These are phyloP conservation scores for Eulemur coronatus DNA, from an alignment of 2,797 vertebrate species.

Conservation along the genomic window DNA sequence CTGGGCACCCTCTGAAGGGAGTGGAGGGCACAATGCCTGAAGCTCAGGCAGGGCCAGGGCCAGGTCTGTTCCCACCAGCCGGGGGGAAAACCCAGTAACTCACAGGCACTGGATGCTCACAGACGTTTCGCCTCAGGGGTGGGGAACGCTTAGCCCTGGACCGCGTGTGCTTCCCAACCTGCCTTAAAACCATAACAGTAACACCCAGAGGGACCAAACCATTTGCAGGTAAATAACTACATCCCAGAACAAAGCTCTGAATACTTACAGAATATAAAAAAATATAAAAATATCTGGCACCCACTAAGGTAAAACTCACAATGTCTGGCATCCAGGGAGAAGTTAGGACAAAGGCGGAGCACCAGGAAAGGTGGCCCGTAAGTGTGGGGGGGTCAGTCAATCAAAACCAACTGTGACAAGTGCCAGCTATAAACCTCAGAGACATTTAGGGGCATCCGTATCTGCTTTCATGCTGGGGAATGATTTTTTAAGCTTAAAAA, in stretches of 20 bases:
- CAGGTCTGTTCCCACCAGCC: not conserved
- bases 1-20: not conserved
- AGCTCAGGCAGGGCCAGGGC: not conserved
- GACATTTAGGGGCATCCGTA: rapidly evolving
- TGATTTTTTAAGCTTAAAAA: not conserved
- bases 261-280: not conserved
- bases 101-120: not conserved
- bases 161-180: not conserved
- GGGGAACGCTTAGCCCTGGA: not conserved
- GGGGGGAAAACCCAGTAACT: not conserved
- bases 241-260: not conserved
- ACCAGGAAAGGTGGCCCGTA: not conserved
- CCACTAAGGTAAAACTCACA: not conserved
- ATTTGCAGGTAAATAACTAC: not conserved
- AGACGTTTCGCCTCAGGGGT: not conserved
- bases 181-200: not conserved
- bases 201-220: not conserved
- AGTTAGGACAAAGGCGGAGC: not conserved
- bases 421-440: not conserved
- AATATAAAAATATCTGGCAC: not conserved
- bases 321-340: not conserved
- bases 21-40: rapidly evolving
- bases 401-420: not conserved
- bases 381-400: not conserved
- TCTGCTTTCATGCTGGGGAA: not conserved